Percentiles rank a stretch among this genome's conserved stretches.
These are phyloP conservation scores for Globodera ellingtonae DNA, from an alignment of 1,140 invertebrate genomes.

Conservation along the genomic window DNA sequence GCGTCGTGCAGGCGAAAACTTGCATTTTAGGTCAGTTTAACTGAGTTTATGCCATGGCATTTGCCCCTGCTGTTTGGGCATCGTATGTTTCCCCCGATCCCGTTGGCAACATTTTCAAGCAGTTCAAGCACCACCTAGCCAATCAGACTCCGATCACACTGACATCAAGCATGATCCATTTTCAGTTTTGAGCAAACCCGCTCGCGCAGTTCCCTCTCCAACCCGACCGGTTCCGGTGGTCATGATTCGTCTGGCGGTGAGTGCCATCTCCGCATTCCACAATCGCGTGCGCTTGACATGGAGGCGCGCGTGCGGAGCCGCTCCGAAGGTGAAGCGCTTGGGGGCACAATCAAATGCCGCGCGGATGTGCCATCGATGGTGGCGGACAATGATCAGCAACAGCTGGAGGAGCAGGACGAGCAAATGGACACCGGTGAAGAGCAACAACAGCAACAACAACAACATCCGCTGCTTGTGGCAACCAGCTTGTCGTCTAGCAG, in stretches of 20 bases:
- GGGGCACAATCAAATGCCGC: slow-evolving; percentile 11
- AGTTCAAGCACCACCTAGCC: no score
- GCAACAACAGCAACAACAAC: not conserved
- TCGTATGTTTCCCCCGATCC: no score
- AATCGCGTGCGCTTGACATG: slow-evolving; percentile 24
- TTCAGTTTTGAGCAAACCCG: slow-evolving; percentile 62
- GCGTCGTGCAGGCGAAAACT: slow-evolving; percentile 14
- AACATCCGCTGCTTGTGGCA: not conserved
- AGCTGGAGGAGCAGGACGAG: slow-evolving; percentile 19
- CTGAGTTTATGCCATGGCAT: no score
- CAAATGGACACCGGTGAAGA: slow-evolving; percentile 19
- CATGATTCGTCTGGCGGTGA: slow-evolving; percentile 4
- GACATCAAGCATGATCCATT: not conserved
- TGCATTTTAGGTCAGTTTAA: slow-evolving; percentile 51
- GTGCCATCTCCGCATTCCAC: slow-evolving; percentile 15
- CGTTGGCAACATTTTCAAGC: no score
- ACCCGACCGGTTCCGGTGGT: slow-evolving; percentile 33
- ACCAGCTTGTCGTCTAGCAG: slow-evolving; percentile 7
- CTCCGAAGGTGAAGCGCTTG: slow-evolving; percentile 60
- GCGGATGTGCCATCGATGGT: slow-evolving; percentile 21
- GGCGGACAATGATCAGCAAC: slow-evolving; percentile 2
- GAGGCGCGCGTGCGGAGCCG: slow-evolving; percentile 54
- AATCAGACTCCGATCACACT: no score
- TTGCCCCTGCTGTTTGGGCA: no score
- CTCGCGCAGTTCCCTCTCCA: slow-evolving; percentile 58